Percentiles rank a stretch among this genome's conserved stretches.
Conservation (phyloP, 2,113 vertebrate species). For the Phodopus roborovskii region DNA sequence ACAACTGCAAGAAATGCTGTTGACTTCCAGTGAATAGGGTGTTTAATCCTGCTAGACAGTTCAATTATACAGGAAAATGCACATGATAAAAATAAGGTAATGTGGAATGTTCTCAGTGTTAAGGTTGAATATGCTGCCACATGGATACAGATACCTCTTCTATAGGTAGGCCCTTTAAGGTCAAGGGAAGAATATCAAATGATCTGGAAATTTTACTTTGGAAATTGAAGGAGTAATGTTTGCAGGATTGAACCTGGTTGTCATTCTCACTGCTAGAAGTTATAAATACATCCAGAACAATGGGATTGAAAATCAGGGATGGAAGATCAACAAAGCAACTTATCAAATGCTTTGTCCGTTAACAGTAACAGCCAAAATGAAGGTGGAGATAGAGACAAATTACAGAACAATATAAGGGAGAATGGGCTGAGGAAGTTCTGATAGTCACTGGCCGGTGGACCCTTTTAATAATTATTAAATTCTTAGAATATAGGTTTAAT, state of each 20-base stretch:
- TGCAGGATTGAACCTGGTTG: background rate
- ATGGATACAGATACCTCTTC: background rate
- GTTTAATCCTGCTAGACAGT: background rate
- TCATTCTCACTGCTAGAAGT: background rate
- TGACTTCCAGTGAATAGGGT: background rate
- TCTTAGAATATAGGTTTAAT: background rate
- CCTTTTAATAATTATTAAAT: background rate
- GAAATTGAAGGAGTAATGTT: background rate
- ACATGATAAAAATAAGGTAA: background rate
- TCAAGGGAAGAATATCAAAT: background rate
- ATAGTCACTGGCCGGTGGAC: background rate
- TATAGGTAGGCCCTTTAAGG: background rate
- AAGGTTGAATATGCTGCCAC: background rate
- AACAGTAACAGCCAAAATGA: constrained; percentile 4
- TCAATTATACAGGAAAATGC: background rate
- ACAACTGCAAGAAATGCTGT: background rate
- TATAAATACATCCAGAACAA: background rate
- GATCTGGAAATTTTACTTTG: background rate
- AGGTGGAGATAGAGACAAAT: background rate
- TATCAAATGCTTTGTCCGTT: background rate
- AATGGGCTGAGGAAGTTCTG: no score
- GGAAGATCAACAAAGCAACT: background rate
- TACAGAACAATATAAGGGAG: background rate
- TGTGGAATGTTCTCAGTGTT: background rate
- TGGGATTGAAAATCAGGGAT: background rate